These are phyloP conservation scores for Luperina testacea DNA, from an alignment of 2,888 invertebrate species.

Conservation along the genomic window DNA sequence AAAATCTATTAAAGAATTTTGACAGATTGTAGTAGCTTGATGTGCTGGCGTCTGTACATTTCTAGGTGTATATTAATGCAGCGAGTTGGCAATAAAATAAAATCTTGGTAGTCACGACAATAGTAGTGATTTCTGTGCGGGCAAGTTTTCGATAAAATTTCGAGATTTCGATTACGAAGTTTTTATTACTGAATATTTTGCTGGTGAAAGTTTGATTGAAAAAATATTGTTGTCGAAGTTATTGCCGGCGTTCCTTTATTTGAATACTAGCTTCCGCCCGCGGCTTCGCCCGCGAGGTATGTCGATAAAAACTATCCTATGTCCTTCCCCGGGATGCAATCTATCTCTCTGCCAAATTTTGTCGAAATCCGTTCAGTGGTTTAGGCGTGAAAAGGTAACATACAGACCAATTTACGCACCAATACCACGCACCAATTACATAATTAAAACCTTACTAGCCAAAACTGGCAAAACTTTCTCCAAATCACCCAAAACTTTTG, in stretches of 20 bases:
- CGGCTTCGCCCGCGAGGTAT: too few species aligned
- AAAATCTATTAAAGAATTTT: too few species aligned
- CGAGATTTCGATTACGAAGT: not conserved
- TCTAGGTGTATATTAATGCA: constrained; percentile 30
- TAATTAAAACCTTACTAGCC: not conserved
- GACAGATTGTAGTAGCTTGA: too few species aligned
- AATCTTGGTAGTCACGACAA: constrained; percentile 7
- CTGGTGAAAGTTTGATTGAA: constrained; percentile 16
- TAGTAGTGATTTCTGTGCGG: constrained; percentile 20
- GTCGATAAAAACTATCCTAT: too few species aligned
- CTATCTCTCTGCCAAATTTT: too few species aligned
- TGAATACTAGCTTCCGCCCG: not conserved
- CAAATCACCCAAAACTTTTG: constrained; percentile 18
- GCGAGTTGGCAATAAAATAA: constrained; percentile 19
- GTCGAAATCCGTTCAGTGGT: too few species aligned
- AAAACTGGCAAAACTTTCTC: constrained; percentile 18
- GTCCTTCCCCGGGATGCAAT: too few species aligned
- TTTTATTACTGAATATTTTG: constrained; percentile 12
- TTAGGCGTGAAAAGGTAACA: too few species aligned
- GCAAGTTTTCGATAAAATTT: constrained; percentile 20
- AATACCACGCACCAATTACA: too few species aligned
- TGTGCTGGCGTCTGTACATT: too few species aligned
- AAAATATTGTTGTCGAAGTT: constrained; percentile 24
- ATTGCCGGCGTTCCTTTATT: not conserved
- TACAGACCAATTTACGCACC: too few species aligned